A percentile compares a stretch with the other conserved stretches of the same genome.
phyloP scores from a whole-genome alignment of 2,113 vertebrate species.

The Alethe castanea region DNA sequence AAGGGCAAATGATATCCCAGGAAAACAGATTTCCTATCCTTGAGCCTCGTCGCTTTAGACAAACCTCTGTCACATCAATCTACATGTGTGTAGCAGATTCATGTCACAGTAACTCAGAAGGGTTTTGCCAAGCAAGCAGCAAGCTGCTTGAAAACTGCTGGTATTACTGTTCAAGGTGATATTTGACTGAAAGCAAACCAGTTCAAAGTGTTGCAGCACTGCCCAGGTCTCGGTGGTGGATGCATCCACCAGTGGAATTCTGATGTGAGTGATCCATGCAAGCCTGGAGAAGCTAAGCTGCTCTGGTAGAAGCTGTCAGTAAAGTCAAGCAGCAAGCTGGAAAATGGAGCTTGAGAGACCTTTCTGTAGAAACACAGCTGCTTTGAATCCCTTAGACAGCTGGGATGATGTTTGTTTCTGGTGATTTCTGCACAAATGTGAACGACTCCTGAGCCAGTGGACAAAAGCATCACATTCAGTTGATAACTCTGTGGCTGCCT shows the following conservation, averaged over 20 bases:
- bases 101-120: background rate
- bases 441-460: background rate
- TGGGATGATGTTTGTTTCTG: background rate
- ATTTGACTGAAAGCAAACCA: background rate
- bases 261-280: background rate
- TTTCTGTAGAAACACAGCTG: background rate
- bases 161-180: background rate
- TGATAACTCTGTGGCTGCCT: background rate
- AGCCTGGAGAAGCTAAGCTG: background rate
- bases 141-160: background rate
- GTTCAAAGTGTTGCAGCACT: background rate
- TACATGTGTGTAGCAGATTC: background rate
- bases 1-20: background rate
- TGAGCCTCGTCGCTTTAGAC: background rate
- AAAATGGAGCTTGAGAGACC: background rate
- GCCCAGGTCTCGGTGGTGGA: background rate
- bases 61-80: background rate
- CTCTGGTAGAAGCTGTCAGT: background rate
- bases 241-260: background rate
- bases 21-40: background rate
- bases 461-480: background rate
- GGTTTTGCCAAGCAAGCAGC: background rate
- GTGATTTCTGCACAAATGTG: background rate
- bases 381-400: background rate
- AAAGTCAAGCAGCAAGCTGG: background rate